Evolutionary conservation across 2,113 vertebrate genomes (phyloP), one percentile per base, ranked within the genome.

Genomic region (Echinops telfairi): DNA sequence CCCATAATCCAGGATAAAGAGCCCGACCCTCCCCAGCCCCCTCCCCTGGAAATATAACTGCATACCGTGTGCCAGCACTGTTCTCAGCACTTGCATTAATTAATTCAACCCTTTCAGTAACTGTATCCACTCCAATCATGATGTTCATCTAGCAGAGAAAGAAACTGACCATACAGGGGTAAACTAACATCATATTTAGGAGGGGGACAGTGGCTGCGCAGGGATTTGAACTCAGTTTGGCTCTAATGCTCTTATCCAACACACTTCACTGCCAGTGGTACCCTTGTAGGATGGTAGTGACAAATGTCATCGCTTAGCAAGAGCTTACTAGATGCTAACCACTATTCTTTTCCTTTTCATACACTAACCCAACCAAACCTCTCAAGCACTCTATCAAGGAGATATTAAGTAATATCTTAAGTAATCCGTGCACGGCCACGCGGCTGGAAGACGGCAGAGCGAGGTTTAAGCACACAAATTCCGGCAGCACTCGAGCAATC

Each of bases 401-500:
- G 85, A 75, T 62, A 89, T 23, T 36, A 27, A 40, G 82, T n/a
- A n/a, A n/a, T n/a, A n/a, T n/a, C n/a, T 62, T 60, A 60, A 84
- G 66, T 1, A 81, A 73, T 4, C 15, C 7, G 7, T 17, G 40
- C 36, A 81, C 60, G 58, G 23, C 78, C 33, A 73, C 12, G 60
- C 0, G 60, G 58, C 23, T 87, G n/a, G 64, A 66, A 83, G 70
- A 57, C 31, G 8, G 43, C 33, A 9, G 2, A 73, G n/a, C 10
- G 25, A 71, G 12, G 23, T 81, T 86, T 47, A 89, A 76, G 88
- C 23, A 83, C 22, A 89, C 82, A 75, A 70, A 33, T 20, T 86
- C 3, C 3, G 0, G 2, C 6, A 53, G 47, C 47, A 53, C 38
- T 23, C 66, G 40, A 79, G 62, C 5, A 12, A 7, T 38, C 3